Evolutionary conservation across 64 coral and sea anemone species (phyloP), one percentile per base, ranked within the genome.

Genomic region (Orbicella faveolata): DNA sequence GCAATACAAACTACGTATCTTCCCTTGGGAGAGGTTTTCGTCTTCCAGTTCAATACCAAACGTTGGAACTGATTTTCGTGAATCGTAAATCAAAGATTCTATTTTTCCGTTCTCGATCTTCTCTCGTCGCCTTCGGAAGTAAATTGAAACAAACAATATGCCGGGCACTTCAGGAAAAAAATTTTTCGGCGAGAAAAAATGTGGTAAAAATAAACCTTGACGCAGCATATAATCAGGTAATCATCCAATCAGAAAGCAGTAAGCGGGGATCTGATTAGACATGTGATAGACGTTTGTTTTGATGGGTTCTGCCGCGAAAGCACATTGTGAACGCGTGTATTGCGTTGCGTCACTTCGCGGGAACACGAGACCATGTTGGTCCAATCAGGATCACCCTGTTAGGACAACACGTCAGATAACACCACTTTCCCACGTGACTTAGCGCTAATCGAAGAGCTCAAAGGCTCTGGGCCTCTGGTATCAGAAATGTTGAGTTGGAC

Each of bases 111-210:
- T 68, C 61, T 84, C 48, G 65, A 36, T 35, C 16, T 52, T 52
- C 36, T 52, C 82, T 70, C 17, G 9, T 39, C 16, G 34, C 63
- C 34, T 37, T 84, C 81, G 33, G 0, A 48, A 73, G 36, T 67
- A 85, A 85, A 85, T 73, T 25, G 82, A 85, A 72, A 85, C 82
- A 73, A 85, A 85, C 65, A 85, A 72, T 23, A 26, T 73, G 63
- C 36, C 82, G 21, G 23, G 17, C 82, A 25, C 11, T 73, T 30
- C 82, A 0, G 41, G 10, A 85, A 72, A 48, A 51, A 48, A 48
- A 48, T 48, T 51, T 85, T 85, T 85, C 52, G 1, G 21, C 11
- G 1, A 83, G 36, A 83, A 85, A 48, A 72, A 52, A 85, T 85
- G 82, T 72, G 62, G 82, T 52, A 72, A 85, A 85, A 85, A 72